These are phyloP conservation scores for Amaurobius ferox DNA, from an alignment of 2,888 invertebrate species.

Conservation along the genomic window DNA sequence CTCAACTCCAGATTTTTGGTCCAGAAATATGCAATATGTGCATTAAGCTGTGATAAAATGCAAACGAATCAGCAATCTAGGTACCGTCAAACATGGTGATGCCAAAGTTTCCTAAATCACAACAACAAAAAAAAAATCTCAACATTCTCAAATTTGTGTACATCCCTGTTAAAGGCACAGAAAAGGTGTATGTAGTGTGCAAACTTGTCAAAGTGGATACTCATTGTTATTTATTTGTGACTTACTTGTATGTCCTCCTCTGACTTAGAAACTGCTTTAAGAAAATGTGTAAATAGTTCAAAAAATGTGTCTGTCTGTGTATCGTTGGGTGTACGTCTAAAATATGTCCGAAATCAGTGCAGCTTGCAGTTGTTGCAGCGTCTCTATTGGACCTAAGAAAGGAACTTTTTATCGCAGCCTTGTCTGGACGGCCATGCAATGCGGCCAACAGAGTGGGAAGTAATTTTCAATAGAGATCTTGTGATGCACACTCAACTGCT, in stretches of 20 bases:
- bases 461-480: conserved; percentile 25
- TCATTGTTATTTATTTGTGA: conserved; percentile 41
- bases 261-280: conserved; percentile 31
- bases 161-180: conserved; percentile 63
- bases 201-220: conserved; percentile 69
- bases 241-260: conserved; percentile 59
- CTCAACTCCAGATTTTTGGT: conserved; percentile 45
- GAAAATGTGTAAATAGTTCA: conserved; percentile 64
- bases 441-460: not conserved
- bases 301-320: conserved; percentile 61
- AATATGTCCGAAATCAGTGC: conserved; percentile 62
- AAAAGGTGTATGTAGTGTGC: conserved; percentile 62
- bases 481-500: conserved; percentile 32
- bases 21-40: conserved; percentile 61
- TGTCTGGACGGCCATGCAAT: not conserved
- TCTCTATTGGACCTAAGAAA: conserved; percentile 29
- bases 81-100: conserved; percentile 62
- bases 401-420: conserved; percentile 17
- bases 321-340: conserved; percentile 60
- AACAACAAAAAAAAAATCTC: conserved; percentile 37
- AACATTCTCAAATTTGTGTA: conserved; percentile 60
- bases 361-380: conserved; percentile 47
- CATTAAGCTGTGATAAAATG: conserved; percentile 69
- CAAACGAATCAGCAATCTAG: conserved; percentile 62
- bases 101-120: conserved; percentile 70